Evolutionary conservation across 1,140 invertebrate genomes (phyloP).

Genomic region (Papilio helenus): DNA sequence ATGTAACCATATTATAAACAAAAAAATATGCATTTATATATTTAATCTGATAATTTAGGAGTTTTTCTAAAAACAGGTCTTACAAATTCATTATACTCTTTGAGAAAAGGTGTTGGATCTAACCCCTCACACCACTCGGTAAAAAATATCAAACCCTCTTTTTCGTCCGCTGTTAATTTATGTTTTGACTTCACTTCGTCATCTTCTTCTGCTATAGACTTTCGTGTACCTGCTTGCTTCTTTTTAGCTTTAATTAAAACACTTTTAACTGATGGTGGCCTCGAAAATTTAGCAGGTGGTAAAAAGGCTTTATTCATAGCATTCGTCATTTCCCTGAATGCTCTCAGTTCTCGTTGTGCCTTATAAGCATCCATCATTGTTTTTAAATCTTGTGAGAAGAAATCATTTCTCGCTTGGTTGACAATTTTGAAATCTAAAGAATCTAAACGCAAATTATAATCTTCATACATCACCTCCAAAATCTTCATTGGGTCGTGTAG

Average conservation of each 20-base stretch:
- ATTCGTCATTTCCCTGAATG: conserved; percentile 81
- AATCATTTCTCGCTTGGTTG: conserved; percentile 82
- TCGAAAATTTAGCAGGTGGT: conserved; percentile 70
- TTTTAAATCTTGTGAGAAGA: conserved; percentile 84
- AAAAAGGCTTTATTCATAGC: conserved; percentile 83
- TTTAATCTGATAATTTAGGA: conserved; percentile 20
- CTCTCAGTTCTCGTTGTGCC: conserved; percentile 84
- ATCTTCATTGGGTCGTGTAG: conserved; percentile 84
- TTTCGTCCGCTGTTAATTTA: conserved; percentile 71
- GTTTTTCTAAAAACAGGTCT: conserved; percentile 64
- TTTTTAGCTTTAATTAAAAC: conserved; percentile 63
- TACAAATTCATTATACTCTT: conserved; percentile 68
- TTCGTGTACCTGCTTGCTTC: conserved; percentile 56
- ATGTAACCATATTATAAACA: neutral
- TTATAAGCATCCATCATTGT: conserved; percentile 84
- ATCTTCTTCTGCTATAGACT: conserved; percentile 55
- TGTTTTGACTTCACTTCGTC: conserved; percentile 52
- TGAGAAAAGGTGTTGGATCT: conserved; percentile 70
- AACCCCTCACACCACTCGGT: conserved; percentile 80
- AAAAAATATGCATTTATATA: neutral
- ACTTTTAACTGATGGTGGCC: conserved; percentile 58
- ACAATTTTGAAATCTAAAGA: conserved; percentile 84
- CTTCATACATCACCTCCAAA: conserved; percentile 85
- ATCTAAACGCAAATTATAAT: conserved; percentile 84
- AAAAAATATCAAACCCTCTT: conserved; percentile 73